Evolutionary conservation across 2,113 vertebrate genomes (phyloP).

Genomic region (Columba livia): DNA sequence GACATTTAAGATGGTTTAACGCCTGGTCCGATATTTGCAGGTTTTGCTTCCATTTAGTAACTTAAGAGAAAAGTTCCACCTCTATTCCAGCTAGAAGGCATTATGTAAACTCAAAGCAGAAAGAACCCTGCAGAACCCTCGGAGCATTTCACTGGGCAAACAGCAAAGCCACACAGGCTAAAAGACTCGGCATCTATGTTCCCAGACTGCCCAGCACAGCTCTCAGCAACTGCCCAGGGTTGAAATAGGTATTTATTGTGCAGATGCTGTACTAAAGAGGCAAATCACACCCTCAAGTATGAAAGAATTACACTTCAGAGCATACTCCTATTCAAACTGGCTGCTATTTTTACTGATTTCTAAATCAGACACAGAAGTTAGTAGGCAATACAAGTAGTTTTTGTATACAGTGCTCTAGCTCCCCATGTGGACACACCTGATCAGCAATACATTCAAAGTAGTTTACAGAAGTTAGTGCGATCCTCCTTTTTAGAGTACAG

Average conservation of each 20-base stretch:
- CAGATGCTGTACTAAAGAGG: neutral
- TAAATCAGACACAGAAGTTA: neutral
- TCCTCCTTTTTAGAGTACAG: neutral
- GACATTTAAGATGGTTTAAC: neutral
- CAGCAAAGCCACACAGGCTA: neutral
- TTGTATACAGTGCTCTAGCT: constrained; percentile 50
- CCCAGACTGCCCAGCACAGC: neutral
- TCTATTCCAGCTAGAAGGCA: neutral
- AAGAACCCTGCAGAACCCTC: neutral
- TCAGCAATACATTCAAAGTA: neutral
- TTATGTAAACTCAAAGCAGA: neutral
- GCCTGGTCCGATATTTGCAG: neutral
- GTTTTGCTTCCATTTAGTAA: neutral
- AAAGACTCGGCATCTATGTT: neutral
- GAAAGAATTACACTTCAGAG: neutral
- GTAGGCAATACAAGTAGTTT: accelerated
- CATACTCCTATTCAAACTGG: neutral
- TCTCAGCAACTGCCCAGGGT: neutral
- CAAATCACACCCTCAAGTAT: neutral
- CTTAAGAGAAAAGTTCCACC: neutral
- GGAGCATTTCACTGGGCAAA: neutral
- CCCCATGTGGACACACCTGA: constrained; percentile 57
- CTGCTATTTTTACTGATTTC: neutral
- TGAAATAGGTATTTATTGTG: neutral
- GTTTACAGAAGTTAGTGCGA: neutral